Base-by-base conservation (phyloP, 1,140 invertebrate genomes). In the Rhizoglyphus robini region DNA sequence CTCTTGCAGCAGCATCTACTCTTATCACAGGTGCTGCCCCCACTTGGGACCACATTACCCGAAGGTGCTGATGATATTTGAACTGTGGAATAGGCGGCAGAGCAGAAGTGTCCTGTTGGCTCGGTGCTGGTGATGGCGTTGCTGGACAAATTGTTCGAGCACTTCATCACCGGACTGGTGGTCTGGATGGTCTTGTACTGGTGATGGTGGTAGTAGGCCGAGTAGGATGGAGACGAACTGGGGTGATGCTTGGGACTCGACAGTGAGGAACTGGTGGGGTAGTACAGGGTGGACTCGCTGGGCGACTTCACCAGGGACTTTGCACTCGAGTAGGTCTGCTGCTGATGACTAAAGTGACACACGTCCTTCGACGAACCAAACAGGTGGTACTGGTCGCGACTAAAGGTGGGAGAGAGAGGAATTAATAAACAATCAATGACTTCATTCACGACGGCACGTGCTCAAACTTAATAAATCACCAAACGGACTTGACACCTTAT, bases 1-100 rank as follows among this genome's bases (percentile, higher is more conserved):
- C 58, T 29, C 36, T 60, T 32, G 36, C 58, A 60, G 15, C 58
- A 60, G 36, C 58, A 60, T n/a, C 58, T 29, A 60, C n/a, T 34
- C 27, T 60, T 60, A 29, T 41, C 58, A 60, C 58, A 60, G 2
- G 58, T 29, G 13, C 8, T 41, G 18, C 36, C 36, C 8, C 18
- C 18, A 18, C 8, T 41, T 41, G 36, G 36, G 18, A 41, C 36
- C 18, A 18, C 18, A 18, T 8, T 41, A 11, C 8, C 36, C 36
- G 32, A 60, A 1, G 15, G 8, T 32, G 30, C 2, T 60, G 58
- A 41, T 29, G 58, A 60, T 34, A 60, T 60, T 46, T 60, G 58
- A 34, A 60, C 58, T 8, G 58, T 29, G 15, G 58, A 34, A 46
- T 60, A 60, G n/a, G 32, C 48, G 23, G 41, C 18, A 46, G 15